phyloP scores from a whole-genome alignment of 2,797 vertebrate genomes.

The Spinus olivaceus region DNA sequence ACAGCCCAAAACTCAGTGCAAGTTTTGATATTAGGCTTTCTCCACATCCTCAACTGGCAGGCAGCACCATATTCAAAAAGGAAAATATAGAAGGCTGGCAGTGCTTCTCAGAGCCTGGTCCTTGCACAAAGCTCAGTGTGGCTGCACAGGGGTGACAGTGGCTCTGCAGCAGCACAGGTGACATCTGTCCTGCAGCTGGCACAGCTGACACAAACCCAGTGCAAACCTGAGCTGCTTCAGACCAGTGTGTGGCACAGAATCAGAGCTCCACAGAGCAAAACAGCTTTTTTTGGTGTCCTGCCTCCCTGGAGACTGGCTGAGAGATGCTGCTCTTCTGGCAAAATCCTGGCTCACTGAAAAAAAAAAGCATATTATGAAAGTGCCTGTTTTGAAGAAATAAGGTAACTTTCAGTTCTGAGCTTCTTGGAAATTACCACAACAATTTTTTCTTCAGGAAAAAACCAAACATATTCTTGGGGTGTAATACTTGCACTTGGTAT shows the following conservation, averaged over 20 bases:
- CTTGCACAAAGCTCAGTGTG: not conserved
- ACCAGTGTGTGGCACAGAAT: not conserved
- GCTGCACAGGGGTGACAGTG: not conserved
- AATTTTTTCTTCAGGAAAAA: not conserved
- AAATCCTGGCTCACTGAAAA: not conserved
- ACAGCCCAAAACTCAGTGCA: not conserved
- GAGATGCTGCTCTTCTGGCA: not conserved
- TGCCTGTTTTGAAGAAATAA: not conserved
- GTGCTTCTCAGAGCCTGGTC: not conserved
- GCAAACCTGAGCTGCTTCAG: not conserved
- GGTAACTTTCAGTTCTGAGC: not conserved
- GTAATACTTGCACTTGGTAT: not conserved
- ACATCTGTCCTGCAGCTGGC: not conserved
- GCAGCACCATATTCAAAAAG: not conserved
- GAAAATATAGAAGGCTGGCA: not conserved
- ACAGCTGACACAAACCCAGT: not conserved
- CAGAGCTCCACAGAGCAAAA: not conserved
- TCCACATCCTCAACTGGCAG: not conserved
- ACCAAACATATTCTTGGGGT: rapidly evolving
- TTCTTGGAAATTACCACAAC: not conserved
- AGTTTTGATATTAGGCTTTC: not conserved
- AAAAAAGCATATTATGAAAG: not conserved
- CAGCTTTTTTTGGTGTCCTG: not conserved
- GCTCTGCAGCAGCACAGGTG: not conserved
- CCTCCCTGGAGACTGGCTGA: not conserved